Evolutionary conservation across 2,797 vertebrate genomes (phyloP).

Genomic region (Microctenopoma steveboyesi): DNA sequence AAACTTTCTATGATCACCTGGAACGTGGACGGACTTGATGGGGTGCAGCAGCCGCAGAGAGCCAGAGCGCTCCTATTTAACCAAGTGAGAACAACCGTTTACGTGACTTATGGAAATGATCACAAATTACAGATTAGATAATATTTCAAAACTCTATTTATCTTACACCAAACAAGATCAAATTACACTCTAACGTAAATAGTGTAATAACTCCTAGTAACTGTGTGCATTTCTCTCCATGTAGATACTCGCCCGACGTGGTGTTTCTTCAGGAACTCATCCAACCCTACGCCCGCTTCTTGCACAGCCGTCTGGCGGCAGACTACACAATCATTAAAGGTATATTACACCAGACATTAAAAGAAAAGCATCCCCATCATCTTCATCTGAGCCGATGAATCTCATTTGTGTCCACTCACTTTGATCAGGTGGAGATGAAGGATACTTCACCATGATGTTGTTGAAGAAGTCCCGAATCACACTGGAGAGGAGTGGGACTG

Average conservation of each 20-base stretch:
- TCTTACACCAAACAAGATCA: too few species aligned
- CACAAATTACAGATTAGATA: too few species aligned
- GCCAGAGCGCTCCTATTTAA: conserved; percentile 84
- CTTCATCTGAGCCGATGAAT: too few species aligned
- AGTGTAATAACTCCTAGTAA: too few species aligned
- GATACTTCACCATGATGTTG: conserved; percentile 90
- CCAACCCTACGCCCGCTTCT: conserved; percentile 16
- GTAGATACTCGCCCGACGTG: conserved; percentile 25
- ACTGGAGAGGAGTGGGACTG: conserved; percentile 81
- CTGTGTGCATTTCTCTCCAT: too few species aligned
- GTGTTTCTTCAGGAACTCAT: conserved; percentile 73
- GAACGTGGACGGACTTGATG: conserved; percentile 91
- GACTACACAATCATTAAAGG: conserved; percentile 83
- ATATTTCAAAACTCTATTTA: too few species aligned
- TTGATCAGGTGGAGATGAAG: conserved; percentile 80
- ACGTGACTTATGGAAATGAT: too few species aligned
- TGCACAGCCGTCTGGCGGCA: conserved; percentile 75
- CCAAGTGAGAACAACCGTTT: conserved; percentile 76
- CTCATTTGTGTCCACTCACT: too few species aligned
- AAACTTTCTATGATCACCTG: conserved; percentile 82
- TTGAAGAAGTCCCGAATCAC: conserved; percentile 65
- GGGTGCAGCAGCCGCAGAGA: conserved; percentile 78
- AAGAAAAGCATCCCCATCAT: too few species aligned
- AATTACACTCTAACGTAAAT: too few species aligned
- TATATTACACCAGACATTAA: conserved; percentile 44